Evolutionary conservation across 2,888 invertebrate genomes (phyloP).

Genomic region (Boloria selene): DNA sequence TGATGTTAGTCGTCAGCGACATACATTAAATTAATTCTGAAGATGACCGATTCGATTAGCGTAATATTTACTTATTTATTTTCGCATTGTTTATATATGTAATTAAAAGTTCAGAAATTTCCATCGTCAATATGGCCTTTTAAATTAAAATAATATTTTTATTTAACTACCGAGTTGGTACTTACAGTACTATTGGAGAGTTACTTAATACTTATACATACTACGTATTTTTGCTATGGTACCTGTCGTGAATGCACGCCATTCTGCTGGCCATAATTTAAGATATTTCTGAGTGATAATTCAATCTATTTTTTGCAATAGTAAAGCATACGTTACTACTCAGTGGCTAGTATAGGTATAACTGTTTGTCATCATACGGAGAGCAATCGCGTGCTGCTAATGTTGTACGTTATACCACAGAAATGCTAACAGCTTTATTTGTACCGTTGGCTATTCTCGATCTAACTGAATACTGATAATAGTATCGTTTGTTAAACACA

Average conservation of each 20-base stretch:
- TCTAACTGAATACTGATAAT: conserved; percentile 18
- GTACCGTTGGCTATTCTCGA: conserved; percentile 28
- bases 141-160: too few relatives aligned
- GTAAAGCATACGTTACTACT: conserved; percentile 19
- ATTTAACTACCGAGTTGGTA: too few relatives aligned
- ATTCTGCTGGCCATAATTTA: too few relatives aligned
- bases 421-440: conserved; percentile 26
- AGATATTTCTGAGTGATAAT: too few relatives aligned
- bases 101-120: too few relatives aligned
- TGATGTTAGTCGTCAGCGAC: conserved; percentile 11
- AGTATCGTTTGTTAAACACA: neutral
- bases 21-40: conserved; percentile 16
- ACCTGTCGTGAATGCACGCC: too few relatives aligned
- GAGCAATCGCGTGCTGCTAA: conserved; percentile 28
- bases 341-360: conserved; percentile 22
- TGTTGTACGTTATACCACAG: conserved; percentile 27
- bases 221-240: neutral
- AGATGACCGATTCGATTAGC: neutral
- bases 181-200: too few relatives aligned
- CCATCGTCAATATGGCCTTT: too few relatives aligned
- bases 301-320: neutral
- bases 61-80: too few relatives aligned
- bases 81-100: too few relatives aligned
- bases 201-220: neutral
- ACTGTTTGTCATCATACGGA: conserved; percentile 37